These are phyloP conservation scores for Spizella passerina DNA, from an alignment of 2,797 vertebrate species.

Conservation along the genomic window DNA sequence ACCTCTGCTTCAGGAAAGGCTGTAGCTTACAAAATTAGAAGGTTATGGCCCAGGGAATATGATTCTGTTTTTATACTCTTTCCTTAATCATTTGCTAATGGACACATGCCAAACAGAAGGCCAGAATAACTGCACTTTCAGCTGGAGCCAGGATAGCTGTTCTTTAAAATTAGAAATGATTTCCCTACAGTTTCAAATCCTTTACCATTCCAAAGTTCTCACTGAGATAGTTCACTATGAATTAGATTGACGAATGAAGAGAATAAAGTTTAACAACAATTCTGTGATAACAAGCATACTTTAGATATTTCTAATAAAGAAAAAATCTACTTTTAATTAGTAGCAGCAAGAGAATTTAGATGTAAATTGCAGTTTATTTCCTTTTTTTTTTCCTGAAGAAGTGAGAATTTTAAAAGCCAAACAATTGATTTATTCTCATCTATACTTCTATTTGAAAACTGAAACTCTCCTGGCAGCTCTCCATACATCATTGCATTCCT, in stretches of 20 bases:
- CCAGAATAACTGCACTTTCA: background rate
- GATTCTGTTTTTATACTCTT: background rate
- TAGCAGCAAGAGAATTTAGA: background rate
- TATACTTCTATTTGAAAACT: conserved; percentile 63
- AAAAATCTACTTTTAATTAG: background rate
- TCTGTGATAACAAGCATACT: background rate
- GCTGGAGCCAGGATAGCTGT: background rate
- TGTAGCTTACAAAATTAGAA: background rate
- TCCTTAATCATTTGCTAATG: background rate
- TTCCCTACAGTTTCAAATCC: background rate
- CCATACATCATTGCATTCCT: conserved; percentile 9
- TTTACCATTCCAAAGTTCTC: background rate
- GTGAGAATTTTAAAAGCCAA: background rate
- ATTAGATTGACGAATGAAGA: background rate
- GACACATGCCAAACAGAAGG: background rate
- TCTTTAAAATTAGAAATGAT: background rate
- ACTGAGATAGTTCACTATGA: background rate
- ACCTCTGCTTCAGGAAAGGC: background rate
- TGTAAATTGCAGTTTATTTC: background rate
- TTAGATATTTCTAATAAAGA: background rate
- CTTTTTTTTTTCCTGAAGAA: background rate
- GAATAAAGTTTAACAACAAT: background rate
- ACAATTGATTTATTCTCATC: conserved; percentile 52
- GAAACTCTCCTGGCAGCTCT: conserved; percentile 46
- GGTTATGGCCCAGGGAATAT: background rate